Base-by-base conservation (phyloP, 2,888 invertebrate genomes). In the Graphium colonna region DNA sequence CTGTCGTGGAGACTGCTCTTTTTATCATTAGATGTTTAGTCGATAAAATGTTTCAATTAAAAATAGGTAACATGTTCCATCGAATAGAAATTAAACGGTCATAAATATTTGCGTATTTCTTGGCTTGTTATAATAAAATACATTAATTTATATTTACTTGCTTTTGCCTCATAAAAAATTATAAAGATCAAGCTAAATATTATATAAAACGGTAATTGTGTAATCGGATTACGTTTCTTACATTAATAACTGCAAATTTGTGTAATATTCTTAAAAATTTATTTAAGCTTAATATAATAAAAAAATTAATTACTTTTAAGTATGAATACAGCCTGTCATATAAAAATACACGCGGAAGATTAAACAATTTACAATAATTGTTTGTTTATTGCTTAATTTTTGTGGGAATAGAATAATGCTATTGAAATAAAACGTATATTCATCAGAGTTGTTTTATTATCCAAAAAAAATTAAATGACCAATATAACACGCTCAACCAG, bases 1-100 rank as follows among this genome's bases (percentile, higher is more conserved):
- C 89, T 0, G 76, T 84, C 1, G 81, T 88, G 31, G 90, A 90
- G 61, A 87, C 81, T 0, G 63, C 54, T 0, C 65, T 88, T 7
- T 88, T 87, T 61, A 60, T 88, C 41, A 43, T 84, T 12, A 62
- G 82, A 1, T 69, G 70, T n/a, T 18, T 73, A 0, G 62, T 77
- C 1, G 62, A 55, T 12, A 44, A 43, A 17, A 26, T 54, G 7
- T 28, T 55, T n/a, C 15, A 39, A 28, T 43, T 16, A 16, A 48
- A 48, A 48, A 38, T 43, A 7, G 15, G 10, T 7, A 0, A 46
- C 38, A 1, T 53, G 61, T 17, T 45, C 40, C 12, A 62, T 45
- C 12, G 49, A 63, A 7, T 59, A 68, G 12, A 60, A 57, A 36
- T 75, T 66, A 46, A 41, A 41, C 16, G 33, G 26, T 49, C 39